Evolutionary conservation across 2,797 vertebrate species (phyloP).

Genomic region (Rhincodon typus): DNA sequence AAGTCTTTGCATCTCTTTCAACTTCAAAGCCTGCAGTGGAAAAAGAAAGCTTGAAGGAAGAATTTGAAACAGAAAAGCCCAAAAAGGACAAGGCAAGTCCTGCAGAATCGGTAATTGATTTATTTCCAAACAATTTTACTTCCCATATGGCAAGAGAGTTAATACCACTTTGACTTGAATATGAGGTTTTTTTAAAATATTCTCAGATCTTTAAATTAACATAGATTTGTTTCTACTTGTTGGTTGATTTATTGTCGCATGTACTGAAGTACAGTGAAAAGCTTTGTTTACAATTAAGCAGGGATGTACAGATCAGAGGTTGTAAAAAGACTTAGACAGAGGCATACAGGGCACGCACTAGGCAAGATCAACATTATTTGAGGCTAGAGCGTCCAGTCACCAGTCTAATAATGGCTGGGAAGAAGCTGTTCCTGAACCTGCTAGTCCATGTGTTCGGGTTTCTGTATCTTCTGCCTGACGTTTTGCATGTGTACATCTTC

Average conservation of each 20-base stretch:
- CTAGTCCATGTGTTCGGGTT: too few relatives aligned
- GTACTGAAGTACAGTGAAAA: too few relatives aligned
- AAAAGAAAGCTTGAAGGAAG: constrained; percentile 64
- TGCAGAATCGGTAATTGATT: neutral
- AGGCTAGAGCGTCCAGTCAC: too few relatives aligned
- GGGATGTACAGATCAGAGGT: too few relatives aligned
- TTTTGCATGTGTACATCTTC: neutral
- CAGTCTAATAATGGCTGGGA: too few relatives aligned
- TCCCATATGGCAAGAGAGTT: neutral
- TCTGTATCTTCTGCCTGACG: too few relatives aligned
- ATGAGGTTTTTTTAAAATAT: neutral
- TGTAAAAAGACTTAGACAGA: too few relatives aligned
- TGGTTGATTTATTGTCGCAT: too few relatives aligned
- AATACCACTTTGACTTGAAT: neutral
- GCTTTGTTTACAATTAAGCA: too few relatives aligned
- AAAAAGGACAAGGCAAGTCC: constrained; percentile 88
- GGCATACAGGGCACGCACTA: too few relatives aligned
- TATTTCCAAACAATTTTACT: neutral
- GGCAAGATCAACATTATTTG: too few relatives aligned
- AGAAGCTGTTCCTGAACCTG: too few relatives aligned
- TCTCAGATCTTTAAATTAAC: neutral
- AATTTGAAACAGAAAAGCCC: constrained; percentile 84
- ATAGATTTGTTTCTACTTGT: neutral
- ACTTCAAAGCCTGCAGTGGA: constrained; percentile 61
- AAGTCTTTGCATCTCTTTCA: constrained; percentile 51